Base-by-base conservation (phyloP, 2,113 vertebrate genomes). In the Prolemur simus region DNA sequence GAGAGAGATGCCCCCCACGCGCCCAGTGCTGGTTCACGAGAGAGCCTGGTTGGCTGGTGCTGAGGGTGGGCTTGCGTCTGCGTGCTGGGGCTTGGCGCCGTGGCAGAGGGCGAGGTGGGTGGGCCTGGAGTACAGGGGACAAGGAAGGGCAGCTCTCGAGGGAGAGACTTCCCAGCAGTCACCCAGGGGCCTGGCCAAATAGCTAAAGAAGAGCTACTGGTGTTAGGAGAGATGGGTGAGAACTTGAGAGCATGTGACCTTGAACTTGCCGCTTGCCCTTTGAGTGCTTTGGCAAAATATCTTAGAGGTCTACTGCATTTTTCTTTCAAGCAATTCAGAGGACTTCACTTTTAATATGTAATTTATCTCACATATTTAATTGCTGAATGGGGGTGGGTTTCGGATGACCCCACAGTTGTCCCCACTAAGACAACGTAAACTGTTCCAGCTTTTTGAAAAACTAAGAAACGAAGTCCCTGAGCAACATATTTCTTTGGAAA, bases 401-500 rank as follows among this genome's bases (percentile, higher is more conserved):
- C 2, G 1, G 6, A 54, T 87, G 37, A 94, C 42, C 34, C 60
- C 63, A 39, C 25, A 87, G 34, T 68, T 1, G 5, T 45, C 20
- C 58, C 58, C 54, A 73, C 87, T 84, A 83, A 93, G 52, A 92
- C 10, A 71, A 86, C 23, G 45, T 39, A 37, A 86, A 71, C n/a
- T 47, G 27, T 63, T 92, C 54, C 52, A 39, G 54, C 42, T 68
- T 91, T 47, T 71, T n/a, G 10, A 74, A 88, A 90, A 91, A 88
- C 54, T 45, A 23, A 95, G 27, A 93, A 86, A 76, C 23, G 3
- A 84, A 87, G 37, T 91, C 78, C 73, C 86, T 45, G 14, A 89
- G n/a, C 77, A 85, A 71, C 76, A 45, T 25, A 52, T 85, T 90
- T 93, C 74, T 96, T 93, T 69, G 29, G 68, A 89, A 97, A 96